Percentiles rank a stretch among this genome's conserved stretches.
Conservation (phyloP, 2,113 vertebrate genomes). For the Apaloderma vittatum region DNA sequence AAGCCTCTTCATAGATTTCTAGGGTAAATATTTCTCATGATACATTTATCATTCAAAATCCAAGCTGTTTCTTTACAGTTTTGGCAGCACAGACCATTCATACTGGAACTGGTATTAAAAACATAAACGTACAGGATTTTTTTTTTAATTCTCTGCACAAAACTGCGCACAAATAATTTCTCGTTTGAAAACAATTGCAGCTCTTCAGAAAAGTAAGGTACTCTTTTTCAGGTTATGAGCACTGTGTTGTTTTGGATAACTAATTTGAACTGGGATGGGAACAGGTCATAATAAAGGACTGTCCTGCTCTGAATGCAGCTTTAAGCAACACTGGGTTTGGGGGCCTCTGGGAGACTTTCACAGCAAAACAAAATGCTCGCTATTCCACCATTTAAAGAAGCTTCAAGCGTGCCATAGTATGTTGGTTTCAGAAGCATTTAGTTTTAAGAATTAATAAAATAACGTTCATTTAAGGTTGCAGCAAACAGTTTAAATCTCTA, state of each 20-base stretch:
- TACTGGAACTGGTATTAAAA: neutral
- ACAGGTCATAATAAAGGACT: neutral
- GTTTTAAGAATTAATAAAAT: neutral
- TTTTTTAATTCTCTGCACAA: neutral
- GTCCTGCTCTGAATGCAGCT: neutral
- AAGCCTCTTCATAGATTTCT: neutral
- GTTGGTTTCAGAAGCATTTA: neutral
- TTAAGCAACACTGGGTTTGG: neutral
- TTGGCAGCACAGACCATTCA: neutral
- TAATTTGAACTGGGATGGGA: neutral
- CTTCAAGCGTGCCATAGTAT: neutral
- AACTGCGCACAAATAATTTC: neutral
- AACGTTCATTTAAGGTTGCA: neutral
- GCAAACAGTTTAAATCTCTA: neutral
- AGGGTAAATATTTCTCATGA: neutral
- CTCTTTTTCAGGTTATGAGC: neutral
- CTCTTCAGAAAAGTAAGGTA: neutral
- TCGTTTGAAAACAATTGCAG: neutral
- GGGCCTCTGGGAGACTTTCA: neutral
- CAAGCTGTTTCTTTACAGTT: neutral
- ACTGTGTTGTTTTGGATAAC: neutral
- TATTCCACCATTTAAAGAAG: neutral
- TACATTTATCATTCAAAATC: neutral
- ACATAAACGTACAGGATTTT: too few relatives aligned
- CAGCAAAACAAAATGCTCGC: neutral